Base-by-base conservation (phyloP, 2,113 vertebrate genomes). In the Ia io region DNA sequence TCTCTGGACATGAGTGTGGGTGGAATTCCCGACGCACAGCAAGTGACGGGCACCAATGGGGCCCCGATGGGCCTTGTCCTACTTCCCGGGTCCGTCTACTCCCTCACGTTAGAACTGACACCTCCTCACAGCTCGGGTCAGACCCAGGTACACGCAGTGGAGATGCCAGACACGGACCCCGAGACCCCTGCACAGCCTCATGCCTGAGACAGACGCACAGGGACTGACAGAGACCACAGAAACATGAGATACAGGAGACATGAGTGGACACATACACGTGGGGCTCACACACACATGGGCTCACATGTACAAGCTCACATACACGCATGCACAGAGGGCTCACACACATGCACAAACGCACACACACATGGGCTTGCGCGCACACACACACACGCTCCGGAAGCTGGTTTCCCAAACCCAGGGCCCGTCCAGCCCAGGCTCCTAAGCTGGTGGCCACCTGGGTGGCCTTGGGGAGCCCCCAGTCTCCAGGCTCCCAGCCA, bases 221-320 rank as follows among this genome's bases (percentile, higher is more conserved):
- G 13, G 61, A 5, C 5, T 1, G 6, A 53, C 18, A 2, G 70
- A 44, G 42, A 44, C 44, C 47, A 17, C 10, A 2, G 32, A n/a
- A 44, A 70, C 47, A 53, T 6, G 70, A 32, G 44, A 77, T 11
- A 20, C 0, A 8, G 44, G n/a, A 49, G 37, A 53, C 47, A 14
- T 1, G 1, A 23, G 23, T 5, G n/a, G 22, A 59, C 35, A 69
- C 5, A 40, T 6, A 28, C n/a, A 1, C 2, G 14, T 0, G 5
- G 3, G 9, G 28, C 23, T 80, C 13, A 32, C 30, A 12, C 5
- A 11, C 42, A 25, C 40, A 35, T 9, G 16, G 42, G 5, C 18
- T 30, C 18, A 12, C 42, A n/a, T 20, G 30, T 35, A n/a, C 18
- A 35, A 18, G n/a, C 67, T 69, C 67, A 37, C 20, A 1, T 23